Percentiles rank a stretch among this genome's conserved stretches.
These are phyloP conservation scores for Tachycineta bicolor DNA, from an alignment of 2,113 vertebrate species.

Conservation along the genomic window DNA sequence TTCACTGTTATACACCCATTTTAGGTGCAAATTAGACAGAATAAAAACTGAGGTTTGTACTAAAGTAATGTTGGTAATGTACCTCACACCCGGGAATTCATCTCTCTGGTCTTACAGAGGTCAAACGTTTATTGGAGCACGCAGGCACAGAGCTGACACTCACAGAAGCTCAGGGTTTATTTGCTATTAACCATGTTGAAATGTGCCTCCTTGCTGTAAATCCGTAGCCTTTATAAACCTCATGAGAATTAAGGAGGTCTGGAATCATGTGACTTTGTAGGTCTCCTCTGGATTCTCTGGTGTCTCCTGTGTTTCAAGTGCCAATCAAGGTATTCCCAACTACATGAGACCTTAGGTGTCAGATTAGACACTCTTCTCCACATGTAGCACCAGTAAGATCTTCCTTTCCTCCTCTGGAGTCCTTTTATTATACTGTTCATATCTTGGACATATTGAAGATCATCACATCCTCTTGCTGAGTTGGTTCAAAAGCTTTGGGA, in stretches of 20 bases:
- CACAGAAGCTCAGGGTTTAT: neutral
- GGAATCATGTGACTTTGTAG: fast-evolving
- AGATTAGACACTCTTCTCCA: neutral
- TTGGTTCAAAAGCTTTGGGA: neutral
- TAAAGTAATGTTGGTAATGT: neutral
- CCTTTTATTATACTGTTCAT: neutral
- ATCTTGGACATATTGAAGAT: neutral
- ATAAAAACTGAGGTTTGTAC: neutral
- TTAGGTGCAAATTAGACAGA: neutral
- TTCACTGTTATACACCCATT: neutral
- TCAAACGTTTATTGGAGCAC: neutral
- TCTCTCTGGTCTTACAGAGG: neutral
- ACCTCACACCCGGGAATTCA: neutral
- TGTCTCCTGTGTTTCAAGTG: neutral
- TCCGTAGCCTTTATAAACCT: neutral
- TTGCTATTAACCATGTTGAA: neutral
- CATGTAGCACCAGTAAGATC: neutral
- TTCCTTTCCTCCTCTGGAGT: neutral
- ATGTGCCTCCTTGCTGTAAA: neutral
- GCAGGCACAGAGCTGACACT: neutral
- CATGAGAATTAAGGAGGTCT: neutral
- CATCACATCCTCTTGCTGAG: neutral
- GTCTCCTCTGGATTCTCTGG: neutral
- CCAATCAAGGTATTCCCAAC: neutral
- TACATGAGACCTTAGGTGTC: neutral